Base-by-base conservation (phyloP, 2,888 invertebrate genomes). In the Torymus auratus region DNA sequence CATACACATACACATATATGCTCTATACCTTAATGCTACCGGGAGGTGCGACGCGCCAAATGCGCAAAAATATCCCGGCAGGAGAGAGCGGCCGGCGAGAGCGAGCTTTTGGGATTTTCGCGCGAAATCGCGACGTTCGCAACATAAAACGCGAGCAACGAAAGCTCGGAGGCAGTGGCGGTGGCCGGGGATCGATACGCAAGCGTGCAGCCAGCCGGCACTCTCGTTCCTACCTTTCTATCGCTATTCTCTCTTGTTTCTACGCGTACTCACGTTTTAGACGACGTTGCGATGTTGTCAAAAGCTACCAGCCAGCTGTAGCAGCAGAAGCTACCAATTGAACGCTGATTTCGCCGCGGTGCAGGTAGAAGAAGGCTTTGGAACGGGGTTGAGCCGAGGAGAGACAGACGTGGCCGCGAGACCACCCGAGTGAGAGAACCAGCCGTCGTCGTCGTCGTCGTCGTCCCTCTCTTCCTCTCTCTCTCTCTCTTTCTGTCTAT, bases 171-270 rank as follows among this genome's bases (percentile, higher is more conserved):
- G 20, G 20, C 20, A 20, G 20, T 20, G 20, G 20, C 52, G n/a
- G 23, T 3, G 74, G 76, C 76, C 80, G 78, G 78, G 67, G 65
- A 76, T 79, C 76, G 72, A 79, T 78, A 28, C 28, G 5, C 5
- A 0, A 81, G 17, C 17, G 11, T 13, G 60, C 52, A 23, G 10
- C 23, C 20, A 50, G 61, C 28, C 60, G 52, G 68, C 60, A 2
- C 23, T 70, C 20, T 73, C 28, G 14, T 11, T n/a, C 28, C 15
- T 12, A 13, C 15, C 15, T 53, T 15, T 13, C 13, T 65, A 5
- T n/a, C 52, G 3, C 11, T 4, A n/a, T 17, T 61, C 10, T 60
- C 15, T 2, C n/a, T 41, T 4, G 28, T 5, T 41, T 50, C 4
- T 12, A 60, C 60, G 56, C 23, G 11, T 12, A 60, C 70, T 60